Conservation (phyloP, 2,113 vertebrate genomes). For the Alethe castanea region DNA sequence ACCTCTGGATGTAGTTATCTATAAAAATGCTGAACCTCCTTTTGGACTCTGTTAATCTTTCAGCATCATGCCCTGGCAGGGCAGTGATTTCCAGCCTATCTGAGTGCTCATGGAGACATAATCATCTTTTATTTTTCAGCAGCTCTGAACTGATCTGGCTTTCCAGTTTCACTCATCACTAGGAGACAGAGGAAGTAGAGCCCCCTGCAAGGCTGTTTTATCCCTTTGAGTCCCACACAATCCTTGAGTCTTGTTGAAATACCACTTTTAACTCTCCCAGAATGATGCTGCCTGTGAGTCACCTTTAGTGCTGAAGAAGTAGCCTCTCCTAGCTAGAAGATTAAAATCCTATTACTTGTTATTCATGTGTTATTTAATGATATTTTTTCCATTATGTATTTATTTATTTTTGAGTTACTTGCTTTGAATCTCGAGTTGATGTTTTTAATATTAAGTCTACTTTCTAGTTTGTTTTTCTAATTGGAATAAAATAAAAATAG, state of each 20-base stretch:
- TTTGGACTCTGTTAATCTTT: background rate
- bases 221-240: background rate
- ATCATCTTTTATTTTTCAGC: background rate
- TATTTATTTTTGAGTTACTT: conserved; percentile 64
- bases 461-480: conserved; percentile 40
- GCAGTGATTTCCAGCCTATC: background rate
- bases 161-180: background rate
- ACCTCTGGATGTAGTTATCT: background rate
- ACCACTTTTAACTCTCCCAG: background rate
- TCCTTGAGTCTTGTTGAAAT: background rate
- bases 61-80: rapidly evolving
- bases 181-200: background rate
- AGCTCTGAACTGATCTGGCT: background rate
- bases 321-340: conserved; percentile 39
- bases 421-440: conserved; percentile 7
- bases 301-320: conserved; percentile 38
- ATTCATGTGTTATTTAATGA: conserved; percentile 66
- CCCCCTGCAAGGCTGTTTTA: background rate
- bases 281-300: conserved; percentile 43
- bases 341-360: conserved; percentile 61
- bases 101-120: background rate
- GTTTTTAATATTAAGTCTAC: conserved; percentile 37
- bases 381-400: conserved; percentile 56
- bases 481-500: conserved; percentile 33
- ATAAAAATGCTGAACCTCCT: background rate